Percentiles rank a stretch among this genome's conserved stretches.
Evolutionary conservation across 1,140 invertebrate species (phyloP).

Genomic region (Bombus huntii): DNA sequence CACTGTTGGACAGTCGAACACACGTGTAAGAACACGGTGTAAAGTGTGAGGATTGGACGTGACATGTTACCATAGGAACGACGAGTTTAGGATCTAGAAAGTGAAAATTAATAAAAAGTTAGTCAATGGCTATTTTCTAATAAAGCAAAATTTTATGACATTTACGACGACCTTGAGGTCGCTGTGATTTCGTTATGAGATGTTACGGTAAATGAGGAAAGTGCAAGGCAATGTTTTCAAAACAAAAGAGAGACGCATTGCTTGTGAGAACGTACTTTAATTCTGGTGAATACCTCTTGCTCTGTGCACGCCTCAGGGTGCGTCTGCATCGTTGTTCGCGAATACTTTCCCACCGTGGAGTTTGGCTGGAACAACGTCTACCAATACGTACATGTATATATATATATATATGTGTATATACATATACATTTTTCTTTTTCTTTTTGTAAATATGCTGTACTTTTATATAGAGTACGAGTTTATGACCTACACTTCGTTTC

Average conservation of each 20-base stretch:
- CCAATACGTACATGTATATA: background rate
- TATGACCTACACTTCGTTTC: background rate
- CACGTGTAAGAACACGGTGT: too few relatives aligned
- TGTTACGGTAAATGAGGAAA: background rate
- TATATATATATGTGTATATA: background rate
- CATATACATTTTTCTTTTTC: background rate
- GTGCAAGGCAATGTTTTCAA: conserved; percentile 15
- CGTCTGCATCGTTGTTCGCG: conserved; percentile 32
- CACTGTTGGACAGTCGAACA: too few relatives aligned
- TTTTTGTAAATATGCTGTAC: background rate
- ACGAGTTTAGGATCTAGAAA: background rate
- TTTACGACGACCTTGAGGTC: background rate
- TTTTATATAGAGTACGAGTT: background rate
- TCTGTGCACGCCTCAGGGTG: conserved; percentile 39
- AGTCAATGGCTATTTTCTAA: background rate
- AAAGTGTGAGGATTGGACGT: too few relatives aligned
- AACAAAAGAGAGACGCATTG: conserved; percentile 36
- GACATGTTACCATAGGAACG: too few relatives aligned
- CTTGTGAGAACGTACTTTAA: conserved; percentile 44
- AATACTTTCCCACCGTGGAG: conserved; percentile 51
- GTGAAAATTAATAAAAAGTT: background rate
- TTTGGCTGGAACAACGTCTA: background rate
- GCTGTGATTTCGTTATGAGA: background rate
- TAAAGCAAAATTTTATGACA: background rate
- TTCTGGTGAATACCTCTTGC: conserved; percentile 32